Evolutionary conservation across 2,113 vertebrate species (phyloP), one percentile per base, ranked within the genome.

Genomic region (Pseudolaguvia tuberculata): DNA sequence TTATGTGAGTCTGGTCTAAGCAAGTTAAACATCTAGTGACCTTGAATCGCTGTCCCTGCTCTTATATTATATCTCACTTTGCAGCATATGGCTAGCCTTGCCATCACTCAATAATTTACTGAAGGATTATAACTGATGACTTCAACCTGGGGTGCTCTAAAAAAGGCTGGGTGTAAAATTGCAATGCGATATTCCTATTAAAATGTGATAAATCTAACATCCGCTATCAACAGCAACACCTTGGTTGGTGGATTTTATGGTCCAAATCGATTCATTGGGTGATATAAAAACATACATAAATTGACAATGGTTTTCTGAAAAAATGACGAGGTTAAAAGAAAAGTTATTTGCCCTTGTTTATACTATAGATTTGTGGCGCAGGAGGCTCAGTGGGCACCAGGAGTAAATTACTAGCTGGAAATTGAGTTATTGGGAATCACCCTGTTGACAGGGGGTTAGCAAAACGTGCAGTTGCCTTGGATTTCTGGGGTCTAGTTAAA

Each of bases 381-480:
- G 53, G 63, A 51, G 72, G 73, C 59, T 73, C 78, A 73, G 79
- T 42, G 51, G 70, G 83, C 75, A 81, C 84, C 57, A 73, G 69
- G 35, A 84, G 70, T 84, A 81, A 83, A 84, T 78, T 52, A 85
- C 75, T 56, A 29, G 35, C 58, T 83, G 80, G 82, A 82, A 84
- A 70, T 55, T 70, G 67, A 81, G 80, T 77, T 84, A 78, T 74
- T 80, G 72, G 78, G 83, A 83, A 79, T 79, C 68, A 80, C 79
- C 81, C 78, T 77, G 77, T 79, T 62, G 59, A 79, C 56, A 57
- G 71, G 76, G 82, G 82, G 78, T 84, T 83, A 82, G 72, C 25
- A 20, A 75, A 74, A 75, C 70, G 63, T 84, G 81, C 81, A 56
- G 77, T 85, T 87, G 81, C 75, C 77, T 77, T 79, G 76, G 83